Evolutionary conservation across 2,888 invertebrate species (phyloP), one percentile per base, ranked within the genome.

Genomic region (Diarsia dahlii): DNA sequence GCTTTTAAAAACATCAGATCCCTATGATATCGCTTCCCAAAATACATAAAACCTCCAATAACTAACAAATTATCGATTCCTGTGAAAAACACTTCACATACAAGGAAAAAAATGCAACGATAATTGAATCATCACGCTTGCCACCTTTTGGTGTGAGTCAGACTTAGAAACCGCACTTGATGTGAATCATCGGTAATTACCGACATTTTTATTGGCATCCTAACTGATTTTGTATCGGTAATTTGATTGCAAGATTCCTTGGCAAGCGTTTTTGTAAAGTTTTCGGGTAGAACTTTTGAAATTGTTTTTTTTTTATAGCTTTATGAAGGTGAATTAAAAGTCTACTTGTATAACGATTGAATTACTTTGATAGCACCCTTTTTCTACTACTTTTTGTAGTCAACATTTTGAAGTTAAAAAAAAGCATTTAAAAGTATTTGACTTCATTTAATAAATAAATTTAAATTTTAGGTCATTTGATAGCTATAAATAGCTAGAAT

Each of bases 111-210:
- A 67, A 28, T 84, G 86, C 80, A 87, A 79, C 68, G 76, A 76
- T 87, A 87, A 88, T 89, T 84, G 76, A 86, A 89, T 82, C 81
- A 89, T 89, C 85, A 86, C 84, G 84, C 63, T 70, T 46, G 58
- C 74, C 71, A 69, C 84, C 80, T 68, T 73, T 60, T 28, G 64
- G 54, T 3, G 78, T 87, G 88, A 88, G 71, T 87, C 89, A 88
- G 66, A 12, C 15, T 23, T 72, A 48, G 46, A 80, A 74, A 83
- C 86, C 88, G 86, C 86, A 80, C 50, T 73, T 65, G 39, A 69
- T 39, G 76, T 88, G 88, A 88, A 73, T 88, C 88, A 88, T 74
- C 70, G 45, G 63, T 78, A 86, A 88, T 88, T 88, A 84, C 73
- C 72, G 67, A 54, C 71, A 68, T 74, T 85, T 89, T 88, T 88